Evolutionary conservation across 2,888 invertebrate species (phyloP).

Genomic region (Beris morrisii): DNA sequence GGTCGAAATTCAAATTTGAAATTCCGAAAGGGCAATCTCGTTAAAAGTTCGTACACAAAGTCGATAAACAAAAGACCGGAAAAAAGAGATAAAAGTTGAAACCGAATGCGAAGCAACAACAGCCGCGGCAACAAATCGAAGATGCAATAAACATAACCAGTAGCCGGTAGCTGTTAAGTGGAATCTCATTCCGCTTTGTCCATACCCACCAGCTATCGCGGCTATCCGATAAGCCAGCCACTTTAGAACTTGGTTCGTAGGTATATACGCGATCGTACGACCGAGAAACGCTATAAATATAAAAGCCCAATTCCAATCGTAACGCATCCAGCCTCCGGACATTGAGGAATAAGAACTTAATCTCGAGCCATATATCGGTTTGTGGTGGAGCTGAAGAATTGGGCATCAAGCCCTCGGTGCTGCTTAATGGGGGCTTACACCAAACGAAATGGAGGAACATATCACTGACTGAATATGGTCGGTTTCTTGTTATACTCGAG

Average conservation of each 20-base stretch:
- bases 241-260: constrained; percentile 17
- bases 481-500: constrained; percentile 22
- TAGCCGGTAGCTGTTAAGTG: constrained; percentile 41
- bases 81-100: background rate
- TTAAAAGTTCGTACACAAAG: constrained; percentile 10
- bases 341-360: constrained; percentile 27
- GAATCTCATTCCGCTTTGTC: constrained; percentile 36
- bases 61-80: constrained; percentile 15
- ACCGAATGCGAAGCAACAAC: constrained; percentile 1
- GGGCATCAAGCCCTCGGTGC: constrained; percentile 19
- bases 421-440: constrained; percentile 20
- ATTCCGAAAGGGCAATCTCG: constrained; percentile 21
- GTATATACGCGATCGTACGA: constrained; percentile 2
- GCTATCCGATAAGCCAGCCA: constrained; percentile 26
- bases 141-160: constrained; percentile 36
- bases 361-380: constrained; percentile 22
- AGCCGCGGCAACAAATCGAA: too few species aligned
- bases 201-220: constrained; percentile 25
- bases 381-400: constrained; percentile 22
- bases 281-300: constrained; percentile 23
- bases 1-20: background rate
- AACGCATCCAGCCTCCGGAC: constrained; percentile 8
- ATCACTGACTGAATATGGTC: constrained; percentile 17
- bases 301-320: constrained; percentile 22
- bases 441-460: constrained; percentile 12